A percentile compares a stretch with the other conserved stretches of the same genome.
phyloP scores from a whole-genome alignment of 1,140 invertebrate genomes.

The Trachymyrmex cornetzi region DNA sequence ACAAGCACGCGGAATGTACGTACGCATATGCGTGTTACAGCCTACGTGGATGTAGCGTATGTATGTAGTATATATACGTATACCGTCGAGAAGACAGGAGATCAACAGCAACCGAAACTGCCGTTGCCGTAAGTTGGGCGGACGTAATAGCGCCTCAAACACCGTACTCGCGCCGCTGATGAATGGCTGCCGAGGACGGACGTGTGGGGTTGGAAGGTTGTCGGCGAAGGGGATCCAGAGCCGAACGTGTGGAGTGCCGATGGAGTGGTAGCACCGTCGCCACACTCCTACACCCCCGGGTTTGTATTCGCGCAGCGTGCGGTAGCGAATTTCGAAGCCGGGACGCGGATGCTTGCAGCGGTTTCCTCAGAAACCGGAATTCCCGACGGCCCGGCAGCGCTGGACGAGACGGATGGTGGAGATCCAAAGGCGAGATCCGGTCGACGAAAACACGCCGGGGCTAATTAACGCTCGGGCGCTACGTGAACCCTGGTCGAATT shows the following conservation, averaged over 20 bases:
- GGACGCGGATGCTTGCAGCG: conserved; percentile 52
- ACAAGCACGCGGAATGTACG: neutral
- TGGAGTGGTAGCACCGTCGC: neutral
- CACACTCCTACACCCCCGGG: neutral
- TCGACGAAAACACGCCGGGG: conserved; percentile 70
- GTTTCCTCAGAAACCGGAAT: conserved; percentile 73
- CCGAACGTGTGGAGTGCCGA: conserved; percentile 12
- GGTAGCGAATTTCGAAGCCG: conserved; percentile 58
- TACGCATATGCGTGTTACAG: neutral
- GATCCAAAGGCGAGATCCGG: neutral
- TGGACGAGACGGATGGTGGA: conserved; percentile 30
- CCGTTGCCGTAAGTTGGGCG: conserved; percentile 21
- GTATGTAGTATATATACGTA: conserved; percentile 25
- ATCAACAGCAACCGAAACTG: conserved; percentile 61
- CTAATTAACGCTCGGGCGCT: conserved; percentile 76
- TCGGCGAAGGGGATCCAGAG: conserved; percentile 7
- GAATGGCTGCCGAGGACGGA: conserved; percentile 61
- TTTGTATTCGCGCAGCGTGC: conserved; percentile 60
- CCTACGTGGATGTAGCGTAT: conserved; percentile 45
- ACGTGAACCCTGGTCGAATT: conserved; percentile 65
- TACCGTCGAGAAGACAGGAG: conserved; percentile 43
- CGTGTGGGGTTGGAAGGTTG: conserved; percentile 51
- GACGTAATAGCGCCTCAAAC: conserved; percentile 72
- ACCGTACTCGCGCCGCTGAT: conserved; percentile 62
- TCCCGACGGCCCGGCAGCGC: conserved; percentile 40